These are phyloP conservation scores for Anser brachyrhynchus DNA, from an alignment of 2,113 vertebrate genomes.

Conservation along the genomic window DNA sequence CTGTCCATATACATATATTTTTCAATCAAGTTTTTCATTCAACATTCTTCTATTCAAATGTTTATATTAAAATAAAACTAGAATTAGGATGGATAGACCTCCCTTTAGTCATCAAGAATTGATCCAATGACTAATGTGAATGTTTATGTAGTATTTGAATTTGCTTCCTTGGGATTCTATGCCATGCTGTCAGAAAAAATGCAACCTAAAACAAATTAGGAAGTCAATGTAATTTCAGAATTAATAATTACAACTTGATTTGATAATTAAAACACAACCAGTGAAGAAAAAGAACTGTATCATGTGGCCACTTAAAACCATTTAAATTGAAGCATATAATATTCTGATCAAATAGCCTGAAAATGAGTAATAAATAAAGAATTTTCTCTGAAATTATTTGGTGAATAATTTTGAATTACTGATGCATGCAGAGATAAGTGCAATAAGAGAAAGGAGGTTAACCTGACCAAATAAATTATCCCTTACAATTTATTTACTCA, in stretches of 20 bases:
- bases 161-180: neutral
- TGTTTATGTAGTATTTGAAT: neutral
- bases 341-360: neutral
- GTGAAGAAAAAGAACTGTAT: neutral
- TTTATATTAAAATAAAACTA: neutral
- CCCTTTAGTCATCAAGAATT: neutral
- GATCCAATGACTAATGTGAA: neutral
- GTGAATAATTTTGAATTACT: neutral
- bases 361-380: neutral
- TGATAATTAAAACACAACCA: neutral
- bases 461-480: neutral
- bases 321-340: neutral
- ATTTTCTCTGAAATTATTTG: neutral
- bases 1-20: neutral
- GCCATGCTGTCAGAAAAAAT: neutral
- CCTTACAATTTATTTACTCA: neutral
- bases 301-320: neutral
- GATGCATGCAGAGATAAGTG: neutral
- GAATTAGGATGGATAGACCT: neutral
- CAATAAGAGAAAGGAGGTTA: neutral
- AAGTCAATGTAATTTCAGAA: neutral
- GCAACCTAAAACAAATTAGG: neutral
- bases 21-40: neutral
- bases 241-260: neutral
- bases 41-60: neutral